These are phyloP conservation scores for Drosophila punjabiensis DNA, from an alignment of 1,140 invertebrate genomes.

Conservation along the genomic window DNA sequence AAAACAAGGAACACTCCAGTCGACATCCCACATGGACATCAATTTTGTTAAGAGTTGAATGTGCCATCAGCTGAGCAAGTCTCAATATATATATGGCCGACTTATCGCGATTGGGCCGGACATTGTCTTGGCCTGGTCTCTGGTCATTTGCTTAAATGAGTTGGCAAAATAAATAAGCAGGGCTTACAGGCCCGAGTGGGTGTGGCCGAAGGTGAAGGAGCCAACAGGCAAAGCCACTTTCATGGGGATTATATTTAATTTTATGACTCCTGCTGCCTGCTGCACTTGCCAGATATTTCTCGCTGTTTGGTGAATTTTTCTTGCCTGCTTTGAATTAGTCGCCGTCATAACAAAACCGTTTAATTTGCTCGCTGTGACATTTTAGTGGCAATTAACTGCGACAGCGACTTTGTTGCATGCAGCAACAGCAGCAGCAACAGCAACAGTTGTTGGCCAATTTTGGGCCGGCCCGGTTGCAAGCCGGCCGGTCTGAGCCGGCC, in stretches of 20 bases:
- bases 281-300: slow-evolving; percentile 61
- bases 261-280: slow-evolving; percentile 52
- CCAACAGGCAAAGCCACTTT: slow-evolving; percentile 48
- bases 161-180: slow-evolving; percentile 63
- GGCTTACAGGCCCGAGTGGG: slow-evolving; percentile 60
- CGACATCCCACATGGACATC: slow-evolving; percentile 39
- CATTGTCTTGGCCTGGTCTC: slow-evolving; percentile 59
- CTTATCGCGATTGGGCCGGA: slow-evolving; percentile 67
- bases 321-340: slow-evolving; percentile 38
- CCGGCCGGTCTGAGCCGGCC: slow-evolving; percentile 63
- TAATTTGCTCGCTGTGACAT: slow-evolving; percentile 64
- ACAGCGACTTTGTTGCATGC: slow-evolving; percentile 70
- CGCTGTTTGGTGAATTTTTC: slow-evolving; percentile 4
- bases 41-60: slow-evolving; percentile 78
- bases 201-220: slow-evolving; percentile 58
- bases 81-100: slow-evolving; percentile 12
- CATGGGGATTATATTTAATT: slow-evolving; percentile 77
- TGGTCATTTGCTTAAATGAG: slow-evolving; percentile 78
- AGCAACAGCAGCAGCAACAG: slow-evolving; percentile 16
- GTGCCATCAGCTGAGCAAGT: slow-evolving; percentile 51
- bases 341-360: slow-evolving; percentile 74
- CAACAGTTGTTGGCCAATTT: slow-evolving; percentile 56
- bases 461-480: slow-evolving; percentile 27
- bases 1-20: slow-evolving; percentile 27
- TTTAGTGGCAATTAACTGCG: slow-evolving; percentile 51